Base-by-base conservation (phyloP, 2,113 vertebrate species). In the Hippopotamus amphibius region DNA sequence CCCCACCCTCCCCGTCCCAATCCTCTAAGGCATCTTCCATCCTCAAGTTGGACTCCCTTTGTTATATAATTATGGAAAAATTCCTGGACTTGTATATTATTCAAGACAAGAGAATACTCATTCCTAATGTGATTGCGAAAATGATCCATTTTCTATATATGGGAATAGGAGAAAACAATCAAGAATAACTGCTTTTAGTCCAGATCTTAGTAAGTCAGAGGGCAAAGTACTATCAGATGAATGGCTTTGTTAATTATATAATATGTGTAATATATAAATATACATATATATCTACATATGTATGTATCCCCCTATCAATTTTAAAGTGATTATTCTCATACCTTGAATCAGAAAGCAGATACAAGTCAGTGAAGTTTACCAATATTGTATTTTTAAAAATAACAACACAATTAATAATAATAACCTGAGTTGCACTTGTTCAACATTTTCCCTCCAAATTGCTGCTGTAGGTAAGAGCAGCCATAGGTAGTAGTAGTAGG, bases 51-150 rank as follows among this genome's bases (percentile, higher is more conserved):
- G 37, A 37, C 37, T 37, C 37, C 37, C 37, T 37, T 37, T 37
- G 1, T 85, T 8, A 37, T 37, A 37, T 55, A 80, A 86, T 86
- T 7, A 83, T 74, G 17, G 30, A 17, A 74, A 95, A 86, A 28
- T 1, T 92, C 76, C 37, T 41, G 43, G 53, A 76, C 17, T 86
- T 85, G 5, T 80, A 43, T 30, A 43, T 85, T 50, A 90, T 74
- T 83, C 17, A 80, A 95, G 83, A 74, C 6, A 93, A 71, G 79
- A 90, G 63, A 86, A 41, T 50, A 90, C 6, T 89, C n/a, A 43
- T 63, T 95, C 53, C 80, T 77, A 53, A 89, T 13, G n/a, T 63
- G 26, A 13, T 65, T 88, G 9, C 77, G n/a, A 59, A 93, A 65
- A 46, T 61, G 26, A 59, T 37, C 7, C 9, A 55, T 68, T 86